Percentiles rank a stretch among this genome's conserved stretches.
Conservation (phyloP, 2,113 vertebrate species). For the Sorex fumeus region DNA sequence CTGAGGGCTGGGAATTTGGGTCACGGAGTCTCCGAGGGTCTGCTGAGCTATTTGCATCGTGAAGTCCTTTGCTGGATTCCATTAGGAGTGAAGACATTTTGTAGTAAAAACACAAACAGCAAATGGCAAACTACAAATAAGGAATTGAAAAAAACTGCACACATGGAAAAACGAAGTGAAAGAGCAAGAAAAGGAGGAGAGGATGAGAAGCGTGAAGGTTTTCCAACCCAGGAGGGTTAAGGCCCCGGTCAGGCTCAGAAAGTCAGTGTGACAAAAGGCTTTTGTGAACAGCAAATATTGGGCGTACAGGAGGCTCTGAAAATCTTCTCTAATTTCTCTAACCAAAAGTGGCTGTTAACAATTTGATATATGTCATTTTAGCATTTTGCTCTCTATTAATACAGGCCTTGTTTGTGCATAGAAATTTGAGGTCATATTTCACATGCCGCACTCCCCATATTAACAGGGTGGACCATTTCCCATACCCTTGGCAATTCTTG, state of each 20-base stretch:
- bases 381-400: too few species aligned
- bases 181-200: not conserved
- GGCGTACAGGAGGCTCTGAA: conserved; percentile 1
- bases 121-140: not conserved
- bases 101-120: not conserved
- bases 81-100: conserved; percentile 29
- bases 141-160: not conserved
- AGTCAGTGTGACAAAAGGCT: not conserved
- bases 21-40: conserved; percentile 33
- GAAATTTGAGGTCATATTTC: too few species aligned
- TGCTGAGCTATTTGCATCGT: conserved; percentile 11
- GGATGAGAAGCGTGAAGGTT: not conserved
- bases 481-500: too few species aligned
- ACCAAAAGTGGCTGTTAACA: too few species aligned
- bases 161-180: conserved; percentile 29
- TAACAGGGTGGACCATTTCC: too few species aligned
- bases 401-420: too few species aligned
- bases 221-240: not conserved
- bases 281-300: conserved; percentile 36
- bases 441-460: too few species aligned
- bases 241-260: not conserved
- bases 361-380: too few species aligned
- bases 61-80: conserved; percentile 52
- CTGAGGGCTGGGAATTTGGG: conserved; percentile 41
- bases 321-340: conserved; percentile 12